Base-by-base conservation (phyloP, 2,113 vertebrate species). In the Girardinichthys multiradiatus region DNA sequence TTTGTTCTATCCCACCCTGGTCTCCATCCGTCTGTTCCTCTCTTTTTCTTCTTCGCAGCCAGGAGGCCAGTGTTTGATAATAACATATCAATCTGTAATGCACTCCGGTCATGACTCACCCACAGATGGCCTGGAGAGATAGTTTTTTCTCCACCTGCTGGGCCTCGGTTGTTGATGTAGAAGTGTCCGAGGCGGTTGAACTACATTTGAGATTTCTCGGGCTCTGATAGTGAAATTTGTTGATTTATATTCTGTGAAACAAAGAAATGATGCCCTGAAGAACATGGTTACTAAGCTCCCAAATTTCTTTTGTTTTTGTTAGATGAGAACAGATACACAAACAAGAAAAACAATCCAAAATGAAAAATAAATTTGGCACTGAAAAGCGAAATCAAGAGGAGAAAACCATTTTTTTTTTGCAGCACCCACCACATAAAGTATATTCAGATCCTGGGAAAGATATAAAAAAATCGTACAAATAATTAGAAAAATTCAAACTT, bases 81-180 rank as follows among this genome's bases (percentile, higher is more conserved):
- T 89, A 89, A 85, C 86, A 86, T 86, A 86, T 92, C 87, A 85
- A 83, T 91, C 87, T 80, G 82, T 89, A 87, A 78, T 82, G 67
- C 82, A 60, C 86, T 79, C 85, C 72, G 64, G 85, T 91, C 89
- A 84, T 93, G 90, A 93, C 81, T 94, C 91, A 90, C 69, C 83
- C 86, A 59, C 91, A 87, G 88, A 88, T 83, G 74, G 86, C 86
- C 78, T 10, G 31, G 61, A 80, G 76, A 88, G 85, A 82, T 74
- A 29, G 74, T 81, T 70, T 76, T 45, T 45, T 45, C 64, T 68
- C 59, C 61, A 57, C 73, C 79, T 11, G 58, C 72, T 26, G 76
- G 81, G 86, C 64, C 85, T 90, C 88, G 90, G 87, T 92, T 91
- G 86, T 89, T 71, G 78, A 66, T 85, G 81, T 87, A 87, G 80